Evolutionary conservation across 2,888 invertebrate species (phyloP), one percentile per base, ranked within the genome.

Genomic region (Ethmia dodecea): DNA sequence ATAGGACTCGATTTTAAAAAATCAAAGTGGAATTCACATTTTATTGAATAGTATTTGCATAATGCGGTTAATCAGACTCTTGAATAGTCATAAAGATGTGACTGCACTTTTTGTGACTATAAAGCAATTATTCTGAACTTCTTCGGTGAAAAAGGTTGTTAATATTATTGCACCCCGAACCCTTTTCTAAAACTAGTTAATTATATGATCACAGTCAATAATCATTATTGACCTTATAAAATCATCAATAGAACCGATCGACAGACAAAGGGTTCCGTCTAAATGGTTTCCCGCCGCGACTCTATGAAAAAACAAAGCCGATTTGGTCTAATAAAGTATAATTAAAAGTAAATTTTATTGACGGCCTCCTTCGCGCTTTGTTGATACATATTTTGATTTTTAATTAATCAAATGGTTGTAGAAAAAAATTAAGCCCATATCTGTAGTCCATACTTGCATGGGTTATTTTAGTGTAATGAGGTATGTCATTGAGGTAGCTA

Each of bases 221-320:
- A 79, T 77, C 64, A 75, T 75, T 78, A 86, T 83, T 79, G 80
- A 69, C 75, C 80, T 78, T 79, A 65, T 76, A 84, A 76, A 86
- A 86, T 84, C 79, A 68, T 81, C 81, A 83, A 84, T 84, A 62
- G 68, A 28, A 61, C 83, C 84, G 84, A 80, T 69, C 31, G 43
- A 22, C 37, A 43, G 54, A 72, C 70, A 74, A 81, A 78, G 71
- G 68, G 60, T 49, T 52, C 75, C 73, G 77, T 68, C 75, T 38
- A 55, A 53, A 58, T 34, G 13, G 56, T 66, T 60, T 56, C 59
- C 56, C 47, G 29, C 46, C 52, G 50, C 52, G 45, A 49, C 55
- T 59, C 46, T 49, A 59, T 49, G 55, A 75, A 78, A 79, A 78
- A 78, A 81, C 78, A 79, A 83, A 78, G 72, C 66, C 72, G 73